Evolutionary conservation across 2,797 vertebrate species (phyloP).

Genomic region (Typhlichthys subterraneus): DNA sequence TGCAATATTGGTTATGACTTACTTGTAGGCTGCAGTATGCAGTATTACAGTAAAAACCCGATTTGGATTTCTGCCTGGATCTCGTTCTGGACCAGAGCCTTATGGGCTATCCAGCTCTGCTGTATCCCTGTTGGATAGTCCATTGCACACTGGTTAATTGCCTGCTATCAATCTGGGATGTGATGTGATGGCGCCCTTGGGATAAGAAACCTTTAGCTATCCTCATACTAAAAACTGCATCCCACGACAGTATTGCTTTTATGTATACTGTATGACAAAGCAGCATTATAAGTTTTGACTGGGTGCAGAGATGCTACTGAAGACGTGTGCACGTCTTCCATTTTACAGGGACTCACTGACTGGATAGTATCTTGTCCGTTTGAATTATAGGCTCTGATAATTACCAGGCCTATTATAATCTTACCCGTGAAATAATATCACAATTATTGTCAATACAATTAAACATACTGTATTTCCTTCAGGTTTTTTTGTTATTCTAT

Average conservation of each 20-base stretch:
- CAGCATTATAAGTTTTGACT: not conserved
- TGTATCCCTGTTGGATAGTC: too few relatives aligned
- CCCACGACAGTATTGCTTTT: too few relatives aligned
- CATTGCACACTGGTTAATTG: constrained; percentile 3
- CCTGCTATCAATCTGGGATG: constrained; percentile 19
- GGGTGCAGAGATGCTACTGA: too few relatives aligned
- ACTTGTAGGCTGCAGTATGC: constrained; percentile 14
- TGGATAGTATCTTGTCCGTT: constrained; percentile 2
- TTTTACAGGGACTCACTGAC: constrained; percentile 25
- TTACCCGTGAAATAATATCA: too few relatives aligned
- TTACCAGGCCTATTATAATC: too few relatives aligned
- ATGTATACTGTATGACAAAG: not conserved
- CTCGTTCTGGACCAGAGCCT: too few relatives aligned
- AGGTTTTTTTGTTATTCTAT: too few relatives aligned
- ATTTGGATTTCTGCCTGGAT: constrained; percentile 17
- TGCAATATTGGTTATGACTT: not conserved
- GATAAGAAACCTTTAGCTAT: constrained; percentile 4
- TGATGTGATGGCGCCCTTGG: constrained; percentile 1
- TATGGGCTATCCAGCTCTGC: too few relatives aligned
- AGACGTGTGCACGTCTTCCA: not conserved
- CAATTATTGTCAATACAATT: too few relatives aligned
- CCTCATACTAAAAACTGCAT: not conserved
- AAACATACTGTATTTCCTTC: too few relatives aligned
- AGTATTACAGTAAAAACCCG: constrained; percentile 18
- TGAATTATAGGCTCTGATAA: constrained; percentile 22